Percentiles rank a stretch among this genome's conserved stretches.
Conservation (phyloP, 2,113 vertebrate species). For the Periophthalmus modestus region DNA sequence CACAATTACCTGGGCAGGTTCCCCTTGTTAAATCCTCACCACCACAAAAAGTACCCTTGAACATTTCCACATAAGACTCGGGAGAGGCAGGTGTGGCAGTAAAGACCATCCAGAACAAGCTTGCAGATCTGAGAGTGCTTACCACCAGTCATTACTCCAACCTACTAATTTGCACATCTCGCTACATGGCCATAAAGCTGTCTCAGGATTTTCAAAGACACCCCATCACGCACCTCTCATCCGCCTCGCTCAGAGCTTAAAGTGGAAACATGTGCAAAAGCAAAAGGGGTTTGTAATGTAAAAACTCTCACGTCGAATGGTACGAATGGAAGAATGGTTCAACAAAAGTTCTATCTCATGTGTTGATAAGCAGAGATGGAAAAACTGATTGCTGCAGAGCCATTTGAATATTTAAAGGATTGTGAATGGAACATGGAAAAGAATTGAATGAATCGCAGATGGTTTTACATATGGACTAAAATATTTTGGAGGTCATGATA, state of each 20-base stretch:
- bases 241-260: constrained; percentile 12
- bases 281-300: constrained; percentile 13
- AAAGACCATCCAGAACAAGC: constrained; percentile 7
- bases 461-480: constrained; percentile 5
- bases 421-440: constrained; percentile 5
- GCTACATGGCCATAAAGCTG: constrained; percentile 46
- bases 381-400: neutral
- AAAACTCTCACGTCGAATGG: constrained; percentile 11
- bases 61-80: constrained; percentile 15
- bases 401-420: constrained; percentile 4
- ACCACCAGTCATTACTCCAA: constrained; percentile 21
- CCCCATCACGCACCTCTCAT: constrained; percentile 27
- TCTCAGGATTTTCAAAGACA: constrained; percentile 45
- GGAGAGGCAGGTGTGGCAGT: constrained; percentile 28
- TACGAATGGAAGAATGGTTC: neutral
- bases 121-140: neutral
- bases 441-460: neutral
- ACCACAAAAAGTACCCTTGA: constrained; percentile 4
- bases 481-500: neutral
- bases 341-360: constrained; percentile 7
- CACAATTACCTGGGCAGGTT: constrained; percentile 1
- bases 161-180: constrained; percentile 41
- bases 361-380: constrained; percentile 11
- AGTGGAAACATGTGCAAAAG: constrained; percentile 38
- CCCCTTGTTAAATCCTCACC: neutral